Evolutionary conservation across 1,140 invertebrate species (phyloP).

Genomic region (Drosophila sp.): DNA sequence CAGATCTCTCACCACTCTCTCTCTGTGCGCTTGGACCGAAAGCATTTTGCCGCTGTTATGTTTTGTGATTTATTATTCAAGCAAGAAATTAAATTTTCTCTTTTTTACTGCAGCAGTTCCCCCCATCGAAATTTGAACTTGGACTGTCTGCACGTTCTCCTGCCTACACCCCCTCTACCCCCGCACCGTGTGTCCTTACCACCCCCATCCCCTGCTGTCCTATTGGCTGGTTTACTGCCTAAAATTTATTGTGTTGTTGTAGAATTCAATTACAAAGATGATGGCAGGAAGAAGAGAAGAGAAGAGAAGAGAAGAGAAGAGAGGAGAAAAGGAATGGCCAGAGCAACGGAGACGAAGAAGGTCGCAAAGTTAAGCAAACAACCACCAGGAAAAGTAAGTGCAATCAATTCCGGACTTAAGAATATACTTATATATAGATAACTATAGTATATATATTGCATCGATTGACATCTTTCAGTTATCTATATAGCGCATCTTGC

Average conservation of each 20-base stretch:
- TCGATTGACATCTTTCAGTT: not conserved
- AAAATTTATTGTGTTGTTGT: constrained; percentile 80
- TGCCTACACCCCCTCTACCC: constrained; percentile 39
- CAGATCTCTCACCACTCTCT: not conserved
- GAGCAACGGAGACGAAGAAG: not conserved
- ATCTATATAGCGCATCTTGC: not conserved
- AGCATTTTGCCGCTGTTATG: constrained; percentile 58
- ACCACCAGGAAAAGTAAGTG: constrained; percentile 3
- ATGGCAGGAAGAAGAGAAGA: constrained; percentile 11
- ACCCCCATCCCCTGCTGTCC: constrained; percentile 8
- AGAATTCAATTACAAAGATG: constrained; percentile 57
- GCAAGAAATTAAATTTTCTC: constrained; percentile 81
- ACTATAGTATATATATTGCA: not conserved
- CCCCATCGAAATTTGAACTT: constrained; percentile 4
- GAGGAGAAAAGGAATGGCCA: not conserved
- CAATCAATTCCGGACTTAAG: not conserved
- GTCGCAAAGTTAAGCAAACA: not conserved
- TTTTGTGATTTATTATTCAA: constrained; percentile 81
- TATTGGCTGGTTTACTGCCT: constrained; percentile 53
- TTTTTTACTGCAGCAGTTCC: constrained; percentile 56
- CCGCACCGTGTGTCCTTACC: not conserved
- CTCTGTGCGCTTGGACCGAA: not conserved
- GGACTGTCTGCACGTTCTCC: constrained; percentile 41
- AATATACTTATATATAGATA: not conserved
- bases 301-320: not conserved